Evolutionary conservation across 2,888 invertebrate species (phyloP).

Genomic region (Philereme vetulata): DNA sequence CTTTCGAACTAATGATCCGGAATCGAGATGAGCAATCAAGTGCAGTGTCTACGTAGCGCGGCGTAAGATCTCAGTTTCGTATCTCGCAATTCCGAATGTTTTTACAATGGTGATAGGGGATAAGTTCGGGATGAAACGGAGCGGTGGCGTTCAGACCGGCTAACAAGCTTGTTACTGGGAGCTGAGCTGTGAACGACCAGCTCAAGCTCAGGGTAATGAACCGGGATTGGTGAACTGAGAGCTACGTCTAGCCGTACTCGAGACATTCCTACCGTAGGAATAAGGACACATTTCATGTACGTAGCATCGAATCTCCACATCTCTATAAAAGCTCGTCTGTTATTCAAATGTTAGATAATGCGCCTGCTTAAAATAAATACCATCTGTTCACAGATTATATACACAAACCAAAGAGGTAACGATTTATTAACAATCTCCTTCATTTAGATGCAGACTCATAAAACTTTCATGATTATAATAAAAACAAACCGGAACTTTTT

Average conservation of each 20-base stretch:
- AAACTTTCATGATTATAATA: conserved; percentile 44
- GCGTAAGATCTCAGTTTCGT: conserved; percentile 30
- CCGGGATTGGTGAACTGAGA: conserved; percentile 40
- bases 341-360: not conserved
- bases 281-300: conserved; percentile 1
- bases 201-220: conserved; percentile 50
- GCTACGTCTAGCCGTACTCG: conserved; percentile 34
- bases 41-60: conserved; percentile 36
- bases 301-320: not conserved
- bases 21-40: conserved; percentile 47
- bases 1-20: conserved; percentile 43
- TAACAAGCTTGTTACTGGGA: conserved; percentile 55
- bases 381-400: conserved; percentile 39
- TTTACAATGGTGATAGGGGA: conserved; percentile 46
- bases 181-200: conserved; percentile 39
- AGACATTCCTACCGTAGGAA: conserved; percentile 1
- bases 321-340: not conserved
- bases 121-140: conserved; percentile 40
- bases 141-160: conserved; percentile 43
- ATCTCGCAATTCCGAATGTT: conserved; percentile 37
- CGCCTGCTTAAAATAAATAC: conserved; percentile 28
- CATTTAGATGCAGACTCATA: conserved; percentile 43
- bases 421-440: conserved; percentile 40
- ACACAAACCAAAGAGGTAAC: conserved; percentile 35
- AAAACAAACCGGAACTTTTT: conserved; percentile 42